Base-by-base conservation (phyloP, 2,113 vertebrate species). In the Hippolais icterina region DNA sequence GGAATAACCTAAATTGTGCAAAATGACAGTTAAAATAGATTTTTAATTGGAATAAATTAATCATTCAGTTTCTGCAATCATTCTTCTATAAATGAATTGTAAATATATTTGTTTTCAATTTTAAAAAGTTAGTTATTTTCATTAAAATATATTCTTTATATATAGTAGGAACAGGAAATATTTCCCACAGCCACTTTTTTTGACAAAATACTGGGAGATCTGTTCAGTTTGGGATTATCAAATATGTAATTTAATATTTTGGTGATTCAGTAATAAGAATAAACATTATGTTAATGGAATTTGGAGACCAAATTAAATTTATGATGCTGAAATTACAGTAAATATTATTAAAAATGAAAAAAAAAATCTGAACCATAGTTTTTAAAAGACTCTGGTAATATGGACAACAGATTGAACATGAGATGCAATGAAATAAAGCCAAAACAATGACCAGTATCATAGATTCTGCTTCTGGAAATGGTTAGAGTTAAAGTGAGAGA, bases 291-390 rank as follows among this genome's bases (percentile, higher is more conserved):
- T 25, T 71, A 53, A 83, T 63, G 11, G 29, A 66, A 76, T 63
- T 61, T 7, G 15, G n/a, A 82, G 11, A 59, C 11, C 1, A 52
- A 60, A 77, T 5, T 52, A 50, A 82, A 71, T 16, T 53, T 71
- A 9, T 1, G 3, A 39, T 83, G 17, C 6, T 76, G 42, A 66
- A 88, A 87, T 59, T 59, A 37, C 15, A 20, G 9, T 21, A 52
- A 59, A 4, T 31, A 28, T 4, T 17, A 44, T 20, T 14, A 29
- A 59, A 92, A 24, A 15, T 13, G 0, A 24, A 44, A 85, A 56
- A 72, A 71, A 25, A 0, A 46, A n/a, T 9, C 5, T 31, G 42
- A 90, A 20, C 1, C 1, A 8, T 29, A 39, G 2, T 14, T 74
- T 82, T 92, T 35, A n/a, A 53, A 60, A 53, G 11, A 2, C 9